phyloP scores from a whole-genome alignment of 2,888 invertebrate species.

The Orthosia gracilis region DNA sequence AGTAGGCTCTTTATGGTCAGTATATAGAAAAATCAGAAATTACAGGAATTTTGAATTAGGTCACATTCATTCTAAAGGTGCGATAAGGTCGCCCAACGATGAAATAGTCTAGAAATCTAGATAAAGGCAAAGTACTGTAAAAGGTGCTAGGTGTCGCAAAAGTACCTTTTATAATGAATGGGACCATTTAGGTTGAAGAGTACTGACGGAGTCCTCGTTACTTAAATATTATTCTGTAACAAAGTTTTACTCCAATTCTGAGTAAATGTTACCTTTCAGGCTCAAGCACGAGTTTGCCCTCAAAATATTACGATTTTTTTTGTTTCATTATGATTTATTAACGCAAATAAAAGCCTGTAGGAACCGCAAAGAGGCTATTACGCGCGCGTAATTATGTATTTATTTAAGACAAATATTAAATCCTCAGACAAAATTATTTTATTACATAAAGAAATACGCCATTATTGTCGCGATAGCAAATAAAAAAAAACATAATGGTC shows the following conservation, averaged over 20 bases:
- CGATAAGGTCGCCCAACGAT: constrained; percentile 14
- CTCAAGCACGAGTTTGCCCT: constrained; percentile 1
- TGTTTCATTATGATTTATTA: background rate
- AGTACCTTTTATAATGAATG: constrained; percentile 36
- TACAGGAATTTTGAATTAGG: too few relatives aligned
- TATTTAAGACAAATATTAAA: background rate
- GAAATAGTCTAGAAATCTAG: constrained; percentile 36
- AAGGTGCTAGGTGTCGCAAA: constrained; percentile 22
- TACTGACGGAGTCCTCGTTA: constrained; percentile 10
- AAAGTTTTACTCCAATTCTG: constrained; percentile 23
- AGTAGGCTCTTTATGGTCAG: too few relatives aligned
- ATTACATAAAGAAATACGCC: background rate
- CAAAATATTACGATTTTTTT: background rate
- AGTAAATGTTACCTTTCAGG: constrained; percentile 8
- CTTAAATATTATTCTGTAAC: constrained; percentile 29
- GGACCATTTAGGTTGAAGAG: constrained; percentile 9
- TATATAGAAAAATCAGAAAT: too few relatives aligned
- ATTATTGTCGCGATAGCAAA: constrained; percentile 16
- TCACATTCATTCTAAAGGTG: too few relatives aligned
- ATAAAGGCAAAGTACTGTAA: constrained; percentile 46
- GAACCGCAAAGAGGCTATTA: constrained; percentile 14
- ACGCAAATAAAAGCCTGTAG: constrained; percentile 15
- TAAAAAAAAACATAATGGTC: background rate
- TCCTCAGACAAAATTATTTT: background rate
- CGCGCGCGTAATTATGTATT: background rate